Percentiles rank a stretch among this genome's conserved stretches.
Evolutionary conservation across 2,888 invertebrate genomes (phyloP).

Genomic region (Leucoma salicis): DNA sequence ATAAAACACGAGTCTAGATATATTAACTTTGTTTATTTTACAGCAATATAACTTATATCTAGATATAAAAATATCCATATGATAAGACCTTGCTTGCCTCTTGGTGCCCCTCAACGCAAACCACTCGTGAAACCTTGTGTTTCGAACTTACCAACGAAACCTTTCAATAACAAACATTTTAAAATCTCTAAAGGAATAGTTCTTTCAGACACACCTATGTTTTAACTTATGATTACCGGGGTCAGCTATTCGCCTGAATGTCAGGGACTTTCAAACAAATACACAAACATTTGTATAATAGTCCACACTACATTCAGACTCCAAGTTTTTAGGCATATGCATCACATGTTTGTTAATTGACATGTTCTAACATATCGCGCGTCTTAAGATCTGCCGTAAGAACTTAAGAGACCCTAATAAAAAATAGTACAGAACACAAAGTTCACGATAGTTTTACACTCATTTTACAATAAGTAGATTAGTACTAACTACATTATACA

Average conservation of each 20-base stretch:
- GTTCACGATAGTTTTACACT: constrained; percentile 17
- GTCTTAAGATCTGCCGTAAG: too few relatives aligned
- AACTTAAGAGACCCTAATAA: too few relatives aligned
- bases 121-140: constrained; percentile 38
- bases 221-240: neutral
- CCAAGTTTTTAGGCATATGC: too few relatives aligned
- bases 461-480: constrained; percentile 15
- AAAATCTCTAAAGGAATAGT: neutral
- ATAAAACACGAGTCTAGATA: constrained; percentile 25
- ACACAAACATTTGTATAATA: too few relatives aligned
- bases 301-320: too few relatives aligned
- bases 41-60: constrained; percentile 71
- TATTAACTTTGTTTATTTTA: constrained; percentile 73
- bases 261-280: too few relatives aligned
- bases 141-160: constrained; percentile 24
- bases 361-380: too few relatives aligned
- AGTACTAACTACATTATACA: constrained; percentile 20
- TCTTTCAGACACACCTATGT: neutral
- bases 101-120: constrained; percentile 38
- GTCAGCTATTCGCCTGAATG: neutral
- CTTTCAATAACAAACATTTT: too few relatives aligned
- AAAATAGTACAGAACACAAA: constrained; percentile 24
- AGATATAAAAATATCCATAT: constrained; percentile 79
- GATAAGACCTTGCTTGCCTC: constrained; percentile 47
- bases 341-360: too few relatives aligned